Evolutionary conservation across 1,140 invertebrate species (phyloP).

Genomic region (Calephelis nemesis): DNA sequence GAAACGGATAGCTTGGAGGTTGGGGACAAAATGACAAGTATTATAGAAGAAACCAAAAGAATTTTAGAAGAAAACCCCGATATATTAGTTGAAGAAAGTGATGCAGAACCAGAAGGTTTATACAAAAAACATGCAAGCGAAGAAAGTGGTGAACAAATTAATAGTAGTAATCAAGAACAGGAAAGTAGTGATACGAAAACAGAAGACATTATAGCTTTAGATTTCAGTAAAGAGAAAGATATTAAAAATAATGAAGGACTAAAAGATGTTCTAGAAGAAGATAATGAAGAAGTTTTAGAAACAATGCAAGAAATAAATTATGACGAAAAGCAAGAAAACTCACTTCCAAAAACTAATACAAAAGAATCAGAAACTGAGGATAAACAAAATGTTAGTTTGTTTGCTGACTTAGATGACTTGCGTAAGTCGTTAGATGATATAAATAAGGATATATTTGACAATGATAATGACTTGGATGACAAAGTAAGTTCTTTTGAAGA

Average conservation of each 20-base stretch:
- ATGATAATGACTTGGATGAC: not conserved
- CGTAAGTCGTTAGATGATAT: constrained; percentile 48
- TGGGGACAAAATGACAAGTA: constrained; percentile 30
- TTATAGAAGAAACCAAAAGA: constrained; percentile 32
- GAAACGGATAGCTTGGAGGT: constrained; percentile 21
- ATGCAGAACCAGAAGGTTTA: not conserved
- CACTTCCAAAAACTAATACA: not conserved
- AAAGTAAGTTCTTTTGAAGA: constrained; percentile 24
- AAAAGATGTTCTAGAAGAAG: not conserved
- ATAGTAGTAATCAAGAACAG: not conserved
- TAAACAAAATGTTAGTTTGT: constrained; percentile 40
- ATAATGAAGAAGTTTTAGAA: not conserved
- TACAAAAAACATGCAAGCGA: not conserved
- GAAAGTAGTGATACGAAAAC: not conserved
- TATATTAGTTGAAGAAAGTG: constrained; percentile 19
- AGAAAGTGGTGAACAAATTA: constrained; percentile 21
- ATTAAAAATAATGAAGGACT: not conserved
- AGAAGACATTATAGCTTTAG: not conserved
- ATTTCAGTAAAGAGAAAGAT: not conserved
- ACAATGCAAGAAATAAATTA: not conserved
- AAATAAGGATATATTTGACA: constrained; percentile 26
- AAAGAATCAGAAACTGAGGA: constrained; percentile 15
- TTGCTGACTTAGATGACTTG: constrained; percentile 47
- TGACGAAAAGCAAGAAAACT: not conserved
- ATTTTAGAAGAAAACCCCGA: constrained; percentile 28